phyloP scores from a whole-genome alignment of 2,888 invertebrate genomes.

The Parasteatoda lunata region DNA sequence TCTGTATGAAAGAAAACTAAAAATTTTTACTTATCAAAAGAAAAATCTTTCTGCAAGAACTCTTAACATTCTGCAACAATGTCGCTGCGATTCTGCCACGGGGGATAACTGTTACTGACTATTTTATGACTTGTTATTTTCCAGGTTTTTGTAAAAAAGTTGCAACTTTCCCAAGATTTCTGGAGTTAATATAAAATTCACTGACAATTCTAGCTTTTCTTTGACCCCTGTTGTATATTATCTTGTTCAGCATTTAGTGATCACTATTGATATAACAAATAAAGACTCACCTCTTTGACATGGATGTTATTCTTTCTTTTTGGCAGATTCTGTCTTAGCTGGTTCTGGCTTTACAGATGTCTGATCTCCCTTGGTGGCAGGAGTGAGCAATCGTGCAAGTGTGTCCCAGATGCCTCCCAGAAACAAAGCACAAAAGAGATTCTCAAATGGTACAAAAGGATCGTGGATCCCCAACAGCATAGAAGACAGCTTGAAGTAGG shows the following conservation, averaged over 20 bases:
- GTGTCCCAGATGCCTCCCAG: slow-evolving; percentile 99
- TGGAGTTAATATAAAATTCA: too few relatives aligned
- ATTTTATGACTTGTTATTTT: too few relatives aligned
- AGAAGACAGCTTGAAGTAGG: slow-evolving; percentile 85
- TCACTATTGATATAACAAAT: not conserved
- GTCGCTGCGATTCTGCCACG: too few relatives aligned
- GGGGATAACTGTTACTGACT: too few relatives aligned
- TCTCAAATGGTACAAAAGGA: slow-evolving; percentile 99
- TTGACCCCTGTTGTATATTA: too few relatives aligned
- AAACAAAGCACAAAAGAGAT: slow-evolving; percentile 95
- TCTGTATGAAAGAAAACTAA: too few relatives aligned
- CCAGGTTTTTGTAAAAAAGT: too few relatives aligned
- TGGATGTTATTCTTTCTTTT: slow-evolving; percentile 72
- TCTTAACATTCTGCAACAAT: too few relatives aligned
- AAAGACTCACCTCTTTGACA: not conserved
- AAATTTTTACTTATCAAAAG: too few relatives aligned
- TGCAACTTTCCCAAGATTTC: too few relatives aligned
- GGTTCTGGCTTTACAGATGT: slow-evolving; percentile 79
- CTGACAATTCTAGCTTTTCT: too few relatives aligned
- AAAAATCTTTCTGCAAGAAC: too few relatives aligned
- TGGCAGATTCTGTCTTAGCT: slow-evolving; percentile 77
- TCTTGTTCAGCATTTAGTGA: not conserved
- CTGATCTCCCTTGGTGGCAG: slow-evolving; percentile 78
- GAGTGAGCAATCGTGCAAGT: slow-evolving; percentile 68
- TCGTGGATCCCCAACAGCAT: slow-evolving; percentile 97